These are phyloP conservation scores for Chlorodrepanis virens DNA, from an alignment of 2,113 vertebrate species.

Conservation along the genomic window DNA sequence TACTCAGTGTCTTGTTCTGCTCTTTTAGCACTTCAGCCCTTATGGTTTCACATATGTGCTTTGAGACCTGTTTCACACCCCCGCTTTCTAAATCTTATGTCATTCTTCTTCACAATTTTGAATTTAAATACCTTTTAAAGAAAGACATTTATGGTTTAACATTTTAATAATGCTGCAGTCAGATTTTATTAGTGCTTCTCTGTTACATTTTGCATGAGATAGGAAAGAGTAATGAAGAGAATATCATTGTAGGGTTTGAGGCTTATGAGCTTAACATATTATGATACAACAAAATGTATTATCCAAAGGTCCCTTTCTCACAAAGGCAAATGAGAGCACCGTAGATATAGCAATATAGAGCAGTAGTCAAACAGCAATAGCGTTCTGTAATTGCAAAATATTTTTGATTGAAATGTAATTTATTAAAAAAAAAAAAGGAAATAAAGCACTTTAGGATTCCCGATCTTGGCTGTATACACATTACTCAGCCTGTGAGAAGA, in stretches of 20 bases:
- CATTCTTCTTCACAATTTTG: background rate
- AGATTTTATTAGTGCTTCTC: background rate
- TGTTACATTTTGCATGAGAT: background rate
- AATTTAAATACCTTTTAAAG: background rate
- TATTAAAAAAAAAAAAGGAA: background rate
- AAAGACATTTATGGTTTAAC: constrained; percentile 1
- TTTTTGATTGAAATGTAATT: background rate
- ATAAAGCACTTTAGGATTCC: background rate
- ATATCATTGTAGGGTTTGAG: background rate
- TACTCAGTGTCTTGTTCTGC: background rate
- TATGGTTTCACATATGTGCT: background rate
- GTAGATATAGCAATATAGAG: background rate
- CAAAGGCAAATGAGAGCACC: background rate
- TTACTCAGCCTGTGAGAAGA: background rate
- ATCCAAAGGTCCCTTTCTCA: background rate
- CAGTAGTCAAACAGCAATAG: background rate
- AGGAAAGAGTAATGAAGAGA: background rate
- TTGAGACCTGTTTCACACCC: background rate
- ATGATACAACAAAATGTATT: background rate
- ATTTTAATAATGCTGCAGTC: constrained; percentile 11
- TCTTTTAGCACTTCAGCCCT: background rate
- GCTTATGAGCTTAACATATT: constrained; percentile 25
- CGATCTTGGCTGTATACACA: background rate
- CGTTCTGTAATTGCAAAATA: background rate
- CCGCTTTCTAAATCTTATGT: background rate